Percentiles rank a stretch among this genome's conserved stretches.
Conservation (phyloP, 2,797 vertebrate species). For the Micromesistius poutassou region DNA sequence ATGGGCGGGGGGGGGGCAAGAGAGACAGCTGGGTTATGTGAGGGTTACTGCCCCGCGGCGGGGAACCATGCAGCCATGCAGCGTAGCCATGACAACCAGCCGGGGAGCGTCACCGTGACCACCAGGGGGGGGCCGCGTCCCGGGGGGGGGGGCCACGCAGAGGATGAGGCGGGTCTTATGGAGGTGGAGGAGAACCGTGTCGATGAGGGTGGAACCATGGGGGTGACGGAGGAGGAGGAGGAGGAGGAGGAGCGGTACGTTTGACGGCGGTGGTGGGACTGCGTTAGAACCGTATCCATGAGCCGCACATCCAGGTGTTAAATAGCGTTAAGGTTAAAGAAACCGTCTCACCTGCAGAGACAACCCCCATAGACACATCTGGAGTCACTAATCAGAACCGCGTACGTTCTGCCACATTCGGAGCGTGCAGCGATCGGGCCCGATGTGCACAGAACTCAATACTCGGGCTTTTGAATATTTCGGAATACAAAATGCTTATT, state of each 20-base stretch:
- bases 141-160: background rate
- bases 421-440: no score
- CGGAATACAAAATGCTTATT: no score
- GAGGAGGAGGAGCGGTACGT: background rate
- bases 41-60: background rate
- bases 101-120: no score
- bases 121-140: background rate
- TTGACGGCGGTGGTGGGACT: background rate
- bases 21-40: slow-evolving; percentile 76
- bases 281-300: background rate
- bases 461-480: background rate
- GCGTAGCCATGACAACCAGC: background rate
- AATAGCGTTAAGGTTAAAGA: no score
- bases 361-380: no score
- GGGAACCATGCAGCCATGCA: background rate
- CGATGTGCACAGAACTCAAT: background rate
- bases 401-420: no score
- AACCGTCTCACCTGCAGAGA: no score
- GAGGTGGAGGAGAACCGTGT: background rate
- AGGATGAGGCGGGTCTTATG: background rate
- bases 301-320: background rate
- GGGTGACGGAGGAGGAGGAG: background rate
- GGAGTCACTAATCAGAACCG: no score
- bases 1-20: slow-evolving; percentile 86
- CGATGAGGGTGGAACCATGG: background rate